These are phyloP conservation scores for Folsomia manolachei DNA, from an alignment of 2,888 invertebrate genomes.

Conservation along the genomic window DNA sequence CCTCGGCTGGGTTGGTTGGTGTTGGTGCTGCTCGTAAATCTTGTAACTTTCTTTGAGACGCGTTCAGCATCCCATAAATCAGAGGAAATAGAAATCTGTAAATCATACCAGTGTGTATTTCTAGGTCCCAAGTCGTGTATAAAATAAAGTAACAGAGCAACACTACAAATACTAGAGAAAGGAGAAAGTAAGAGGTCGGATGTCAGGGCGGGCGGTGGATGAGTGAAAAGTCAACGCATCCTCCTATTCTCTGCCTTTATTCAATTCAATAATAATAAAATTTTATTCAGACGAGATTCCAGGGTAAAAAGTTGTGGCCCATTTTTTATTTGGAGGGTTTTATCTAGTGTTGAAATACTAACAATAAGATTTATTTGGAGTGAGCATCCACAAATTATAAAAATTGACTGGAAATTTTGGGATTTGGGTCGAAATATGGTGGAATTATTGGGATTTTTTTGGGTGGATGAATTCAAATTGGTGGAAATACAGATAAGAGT, in stretches of 20 bases:
- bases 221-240: background rate
- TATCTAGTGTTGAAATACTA: too few species aligned
- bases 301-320: background rate
- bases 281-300: background rate
- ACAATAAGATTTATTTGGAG: too few species aligned
- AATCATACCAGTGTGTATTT: conserved; percentile 21
- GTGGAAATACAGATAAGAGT: too few species aligned
- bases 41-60: conserved; percentile 14
- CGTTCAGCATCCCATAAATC: conserved; percentile 33
- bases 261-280: conserved; percentile 10
- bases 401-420: too few species aligned
- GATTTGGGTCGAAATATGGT: too few species aligned
- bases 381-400: too few species aligned
- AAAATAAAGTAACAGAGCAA: background rate
- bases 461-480: too few species aligned
- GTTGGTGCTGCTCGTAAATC: conserved; percentile 15
- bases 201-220: background rate
- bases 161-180: background rate
- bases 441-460: too few species aligned
- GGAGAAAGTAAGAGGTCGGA: background rate
- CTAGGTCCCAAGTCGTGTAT: background rate
- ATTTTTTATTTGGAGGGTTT: too few species aligned
- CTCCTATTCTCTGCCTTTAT: background rate
- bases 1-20: background rate
- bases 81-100: conserved; percentile 26